Evolutionary conservation across 2,113 vertebrate genomes (phyloP), one percentile per base, ranked within the genome.

Genomic region (Cynocephalus volans): DNA sequence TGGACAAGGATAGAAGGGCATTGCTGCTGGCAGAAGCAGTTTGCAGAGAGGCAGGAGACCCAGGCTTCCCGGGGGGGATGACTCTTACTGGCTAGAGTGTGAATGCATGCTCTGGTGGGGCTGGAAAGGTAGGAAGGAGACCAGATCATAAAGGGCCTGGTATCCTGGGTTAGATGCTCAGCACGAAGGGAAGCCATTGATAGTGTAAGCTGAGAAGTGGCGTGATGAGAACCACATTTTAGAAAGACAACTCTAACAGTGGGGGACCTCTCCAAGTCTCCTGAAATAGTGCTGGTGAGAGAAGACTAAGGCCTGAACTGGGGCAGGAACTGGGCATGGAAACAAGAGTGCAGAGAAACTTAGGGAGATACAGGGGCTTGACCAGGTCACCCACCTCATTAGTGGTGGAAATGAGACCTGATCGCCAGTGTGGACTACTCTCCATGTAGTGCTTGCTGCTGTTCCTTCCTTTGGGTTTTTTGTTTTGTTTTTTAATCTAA

Each of bases 401-500:
- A 3, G 5, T 7, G 7, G 60, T 64, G 21, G 17, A 41, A 23
- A 45, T 0, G 0, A 73, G 52, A 12, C 28, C 15, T 18, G 45
- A 13, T 7, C 2, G 6, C 52, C 48, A 2, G 2, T 52, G 7
- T 28, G 41, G 50, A 33, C 9, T 8, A 45, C 31, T 23, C 80
- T 36, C 24, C 1, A 0, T 3, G 13, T 13, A 15, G 19, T 50
- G 48, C 41, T 0, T 64, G 65, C 64, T 19, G 33, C 60, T 50
- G 24, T 15, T 69, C 31, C 28, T 50, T 45, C 69, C 75, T 73
- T 26, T n/a, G 45, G 41, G 50, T 13, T 72, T 58, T 50, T 75
- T 65, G 24, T 54, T 54, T 86, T 70, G 48, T 26, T 75, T 92
- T 92, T 23, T 18, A 31, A 36, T 31, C 31, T 41, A 23, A 52